Evolutionary conservation across 2,797 vertebrate species (phyloP).

Genomic region (Halcyon badia): DNA sequence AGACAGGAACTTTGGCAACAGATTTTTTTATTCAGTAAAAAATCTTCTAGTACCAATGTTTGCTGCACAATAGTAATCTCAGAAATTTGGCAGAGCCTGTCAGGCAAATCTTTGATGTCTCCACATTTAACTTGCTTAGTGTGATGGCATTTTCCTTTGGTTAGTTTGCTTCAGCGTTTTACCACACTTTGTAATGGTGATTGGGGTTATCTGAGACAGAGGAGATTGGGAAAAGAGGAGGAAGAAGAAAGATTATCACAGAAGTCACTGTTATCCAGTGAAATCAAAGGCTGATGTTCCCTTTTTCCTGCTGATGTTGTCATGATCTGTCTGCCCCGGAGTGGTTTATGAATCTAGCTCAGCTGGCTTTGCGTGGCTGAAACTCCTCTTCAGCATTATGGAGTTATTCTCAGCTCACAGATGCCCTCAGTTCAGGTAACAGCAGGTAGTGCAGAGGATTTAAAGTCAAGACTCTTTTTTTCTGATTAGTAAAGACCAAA

Average conservation of each 20-base stretch:
- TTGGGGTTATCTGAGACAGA: not conserved
- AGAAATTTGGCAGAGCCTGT: not conserved
- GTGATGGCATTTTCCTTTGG: not conserved
- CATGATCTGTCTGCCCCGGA: not conserved
- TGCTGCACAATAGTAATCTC: not conserved
- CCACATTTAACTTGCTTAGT: not conserved
- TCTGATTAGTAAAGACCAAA: not conserved
- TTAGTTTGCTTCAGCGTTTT: not conserved
- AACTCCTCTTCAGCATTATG: not conserved
- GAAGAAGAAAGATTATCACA: not conserved
- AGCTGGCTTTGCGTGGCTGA: not conserved
- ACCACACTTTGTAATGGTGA: not conserved
- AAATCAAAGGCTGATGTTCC: not conserved
- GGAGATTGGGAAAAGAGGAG: not conserved
- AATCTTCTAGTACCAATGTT: not conserved
- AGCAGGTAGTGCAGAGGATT: not conserved
- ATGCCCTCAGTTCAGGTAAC: not conserved
- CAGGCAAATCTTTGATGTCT: not conserved
- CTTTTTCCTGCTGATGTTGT: not conserved
- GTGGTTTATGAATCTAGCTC: not conserved
- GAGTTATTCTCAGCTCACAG: not conserved
- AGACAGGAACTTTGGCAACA: not conserved
- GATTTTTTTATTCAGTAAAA: not conserved
- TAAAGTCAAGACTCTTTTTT: not conserved
- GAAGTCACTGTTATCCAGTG: not conserved